Evolutionary conservation across 2,113 vertebrate genomes (phyloP).

Genomic region (Microcebus griseorufus): DNA sequence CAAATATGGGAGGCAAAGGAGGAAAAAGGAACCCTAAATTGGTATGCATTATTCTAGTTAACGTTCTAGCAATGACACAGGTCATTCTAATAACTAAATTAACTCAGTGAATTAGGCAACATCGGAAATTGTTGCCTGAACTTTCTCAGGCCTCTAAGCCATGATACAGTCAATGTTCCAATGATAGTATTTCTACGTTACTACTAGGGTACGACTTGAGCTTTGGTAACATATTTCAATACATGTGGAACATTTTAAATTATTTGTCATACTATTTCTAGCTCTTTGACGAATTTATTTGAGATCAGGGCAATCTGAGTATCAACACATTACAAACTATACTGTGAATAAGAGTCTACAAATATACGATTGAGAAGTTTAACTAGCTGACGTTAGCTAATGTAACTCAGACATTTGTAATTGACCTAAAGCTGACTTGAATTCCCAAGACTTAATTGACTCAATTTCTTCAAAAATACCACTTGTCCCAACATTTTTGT

Average conservation of each 20-base stretch:
- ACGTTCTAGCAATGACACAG: background rate
- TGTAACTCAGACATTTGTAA: background rate
- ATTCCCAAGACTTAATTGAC: background rate
- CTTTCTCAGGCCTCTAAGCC: background rate
- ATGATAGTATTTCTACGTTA: background rate
- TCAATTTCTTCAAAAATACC: background rate
- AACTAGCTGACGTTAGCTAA: background rate
- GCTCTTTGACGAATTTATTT: background rate
- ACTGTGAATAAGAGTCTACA: background rate
- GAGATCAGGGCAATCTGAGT: background rate
- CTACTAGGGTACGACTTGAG: background rate
- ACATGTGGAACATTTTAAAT: background rate
- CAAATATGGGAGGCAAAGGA: background rate
- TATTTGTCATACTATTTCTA: background rate
- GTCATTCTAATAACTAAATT: slow-evolving; percentile 6
- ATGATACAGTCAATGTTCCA: background rate
- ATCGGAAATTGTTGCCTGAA: background rate
- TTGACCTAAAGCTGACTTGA: background rate
- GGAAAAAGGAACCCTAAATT: background rate
- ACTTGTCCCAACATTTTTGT: background rate
- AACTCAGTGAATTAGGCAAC: background rate
- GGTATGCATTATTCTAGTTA: background rate
- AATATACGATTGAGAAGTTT: background rate
- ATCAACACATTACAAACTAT: background rate
- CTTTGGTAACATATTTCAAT: background rate